Base-by-base conservation (phyloP, 2,113 vertebrate genomes). In the Centrocercus urophasianus region DNA sequence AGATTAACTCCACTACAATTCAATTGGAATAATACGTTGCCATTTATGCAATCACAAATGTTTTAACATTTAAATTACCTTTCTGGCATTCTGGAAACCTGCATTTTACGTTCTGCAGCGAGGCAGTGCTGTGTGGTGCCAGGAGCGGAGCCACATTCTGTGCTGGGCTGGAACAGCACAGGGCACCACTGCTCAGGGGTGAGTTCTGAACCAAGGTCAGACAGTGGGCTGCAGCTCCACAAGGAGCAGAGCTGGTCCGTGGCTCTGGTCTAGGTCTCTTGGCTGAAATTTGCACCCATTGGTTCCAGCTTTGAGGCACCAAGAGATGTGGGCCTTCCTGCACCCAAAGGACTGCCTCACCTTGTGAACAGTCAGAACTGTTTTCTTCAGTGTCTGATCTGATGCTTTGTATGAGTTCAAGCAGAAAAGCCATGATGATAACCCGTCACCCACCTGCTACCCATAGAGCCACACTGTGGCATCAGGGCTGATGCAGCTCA, bases 1-100 rank as follows among this genome's bases (percentile, higher is more conserved):
- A 95, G 94, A 97, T 97, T 97, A 98, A 96, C 97, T 95, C 93
- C 93, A 43, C 95, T 97, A 92, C 96, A 96, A 96, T 97, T 96
- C 96, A 89, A 89, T 80, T 79, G 94, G 94, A 97, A 93, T 96
- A 96, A 97, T 96, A 83, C 93, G 45, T 54, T 77, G 78, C 94
- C 94, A 93, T 94, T 94, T 95, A 90, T 73, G 79, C 87, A 91
- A 94, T 94, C 88, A 91, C 91, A 96, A 96, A 93, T 92, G 94
- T 90, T 94, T 95, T 91, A 93, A 87, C 90, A 84, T 92, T 94
- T 85, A 93, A 96, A 94, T 95, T 83, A 93, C 89, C 82, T 97
- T 96, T 90, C 67, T 78, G 96, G 75, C 92, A 65, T 93, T 90
- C 84, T 54, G 69, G 36, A 94, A 95, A 90, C n/a, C 60, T 76